These are phyloP conservation scores for Lota lota DNA, from an alignment of 2,113 vertebrate genomes.

Conservation along the genomic window DNA sequence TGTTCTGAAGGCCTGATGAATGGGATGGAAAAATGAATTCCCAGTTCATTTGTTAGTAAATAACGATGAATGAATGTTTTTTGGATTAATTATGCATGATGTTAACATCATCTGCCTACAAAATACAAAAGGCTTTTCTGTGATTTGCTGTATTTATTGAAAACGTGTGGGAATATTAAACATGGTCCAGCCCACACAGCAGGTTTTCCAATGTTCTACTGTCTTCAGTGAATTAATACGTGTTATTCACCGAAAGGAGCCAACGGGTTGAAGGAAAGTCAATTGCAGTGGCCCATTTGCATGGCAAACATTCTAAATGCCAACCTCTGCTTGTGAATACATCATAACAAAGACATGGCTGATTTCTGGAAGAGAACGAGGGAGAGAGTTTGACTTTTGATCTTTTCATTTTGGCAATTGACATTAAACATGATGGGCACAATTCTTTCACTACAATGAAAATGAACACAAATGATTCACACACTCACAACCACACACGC, in stretches of 20 bases:
- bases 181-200: background rate
- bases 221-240: slow-evolving; percentile 13
- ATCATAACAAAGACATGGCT: slow-evolving; percentile 62
- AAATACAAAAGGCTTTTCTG: background rate
- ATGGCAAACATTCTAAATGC: slow-evolving; percentile 45
- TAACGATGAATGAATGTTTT: background rate
- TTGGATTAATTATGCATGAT: background rate
- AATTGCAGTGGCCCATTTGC: slow-evolving; percentile 33
- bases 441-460: no score
- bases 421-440: no score
- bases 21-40: background rate
- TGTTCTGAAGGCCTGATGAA: background rate
- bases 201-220: background rate
- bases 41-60: background rate
- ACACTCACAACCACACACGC: no score
- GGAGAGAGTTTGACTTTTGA: background rate
- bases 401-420: no score
- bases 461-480: no score
- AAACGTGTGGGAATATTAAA: no score
- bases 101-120: background rate
- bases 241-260: slow-evolving; percentile 20
- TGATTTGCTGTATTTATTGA: background rate
- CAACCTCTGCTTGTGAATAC: slow-evolving; percentile 61
- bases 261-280: background rate
- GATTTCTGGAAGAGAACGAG: slow-evolving; percentile 44